A percentile compares a stretch with the other conserved stretches of the same genome.
Conservation (phyloP, 2,113 vertebrate genomes). For the Thalassarche chlororhynchos region DNA sequence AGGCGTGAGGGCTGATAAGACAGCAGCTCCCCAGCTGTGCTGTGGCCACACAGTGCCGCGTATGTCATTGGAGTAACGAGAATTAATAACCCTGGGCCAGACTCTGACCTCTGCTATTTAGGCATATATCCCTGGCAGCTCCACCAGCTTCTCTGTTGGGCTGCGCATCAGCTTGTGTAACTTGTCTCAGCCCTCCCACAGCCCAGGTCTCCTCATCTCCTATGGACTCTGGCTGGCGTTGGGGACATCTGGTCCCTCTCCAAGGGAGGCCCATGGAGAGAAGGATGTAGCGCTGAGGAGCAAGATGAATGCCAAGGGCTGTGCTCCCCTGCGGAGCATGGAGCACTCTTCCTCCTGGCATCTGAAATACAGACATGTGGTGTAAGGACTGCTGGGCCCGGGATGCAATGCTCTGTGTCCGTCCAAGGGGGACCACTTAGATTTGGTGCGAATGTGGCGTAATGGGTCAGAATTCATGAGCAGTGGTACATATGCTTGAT, state of each 20-base stretch:
- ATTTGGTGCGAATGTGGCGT: background rate
- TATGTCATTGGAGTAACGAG: background rate
- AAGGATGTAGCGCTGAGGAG: accelerated
- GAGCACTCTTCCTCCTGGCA: background rate
- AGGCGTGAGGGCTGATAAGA: conserved; percentile 50
- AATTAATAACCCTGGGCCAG: conserved; percentile 32
- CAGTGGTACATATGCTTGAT: background rate
- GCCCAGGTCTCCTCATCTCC: background rate
- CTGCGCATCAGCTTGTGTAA: background rate
- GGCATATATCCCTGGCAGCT: conserved; percentile 5
- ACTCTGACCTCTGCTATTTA: conserved; percentile 33
- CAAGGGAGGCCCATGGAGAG: background rate
- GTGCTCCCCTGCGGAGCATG: background rate
- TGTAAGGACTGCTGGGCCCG: background rate
- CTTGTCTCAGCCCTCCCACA: background rate
- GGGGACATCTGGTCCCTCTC: background rate
- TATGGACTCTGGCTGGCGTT: accelerated
- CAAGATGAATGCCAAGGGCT: background rate
- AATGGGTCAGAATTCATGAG: background rate
- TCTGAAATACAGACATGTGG: background rate
- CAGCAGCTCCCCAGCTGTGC: conserved; percentile 52
- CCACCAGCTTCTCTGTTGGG: background rate
- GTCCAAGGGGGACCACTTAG: background rate
- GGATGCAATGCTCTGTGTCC: background rate
- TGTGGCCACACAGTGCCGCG: background rate